phyloP scores from a whole-genome alignment of 2,797 vertebrate genomes.

The Tauraco hartlaubi region DNA sequence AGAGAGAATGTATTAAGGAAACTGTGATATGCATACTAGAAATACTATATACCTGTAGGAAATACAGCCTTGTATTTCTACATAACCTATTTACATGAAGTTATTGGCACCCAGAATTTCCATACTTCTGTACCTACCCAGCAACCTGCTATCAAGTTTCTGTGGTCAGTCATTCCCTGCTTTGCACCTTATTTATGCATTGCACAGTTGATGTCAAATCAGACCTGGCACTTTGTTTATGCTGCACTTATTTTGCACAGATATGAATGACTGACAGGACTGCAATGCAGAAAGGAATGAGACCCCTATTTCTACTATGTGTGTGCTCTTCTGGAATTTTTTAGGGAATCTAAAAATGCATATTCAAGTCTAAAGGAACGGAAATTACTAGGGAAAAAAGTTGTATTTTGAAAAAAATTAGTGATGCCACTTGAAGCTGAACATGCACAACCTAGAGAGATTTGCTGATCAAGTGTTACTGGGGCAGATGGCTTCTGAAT shows the following conservation, averaged over 20 bases:
- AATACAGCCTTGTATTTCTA: constrained; percentile 51
- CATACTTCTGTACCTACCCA: constrained; percentile 44
- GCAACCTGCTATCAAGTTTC: constrained; percentile 32
- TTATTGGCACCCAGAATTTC: constrained; percentile 54
- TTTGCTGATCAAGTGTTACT: background rate
- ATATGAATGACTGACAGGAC: constrained; percentile 18
- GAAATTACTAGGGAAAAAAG: background rate
- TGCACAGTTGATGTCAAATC: constrained; percentile 40
- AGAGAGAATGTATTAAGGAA: constrained; percentile 44
- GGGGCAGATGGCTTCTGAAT: background rate
- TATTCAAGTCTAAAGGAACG: constrained; percentile 16
- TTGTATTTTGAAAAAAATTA: background rate
- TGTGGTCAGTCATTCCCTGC: constrained; percentile 31
- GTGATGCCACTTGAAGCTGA: constrained; percentile 15
- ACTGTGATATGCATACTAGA: background rate
- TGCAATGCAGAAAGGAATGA: constrained; percentile 36
- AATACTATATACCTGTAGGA: constrained; percentile 10
- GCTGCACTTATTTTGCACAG: constrained; percentile 19
- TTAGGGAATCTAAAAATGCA: background rate
- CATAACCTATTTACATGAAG: constrained; percentile 23
- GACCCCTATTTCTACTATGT: background rate
- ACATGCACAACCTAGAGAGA: background rate
- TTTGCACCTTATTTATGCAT: constrained; percentile 41
- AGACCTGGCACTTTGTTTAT: constrained; percentile 51
- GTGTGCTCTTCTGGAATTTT: constrained; percentile 5